Evolutionary conservation across 2,113 vertebrate genomes (phyloP).

Genomic region (Astatotilapia flaviijosephi): DNA sequence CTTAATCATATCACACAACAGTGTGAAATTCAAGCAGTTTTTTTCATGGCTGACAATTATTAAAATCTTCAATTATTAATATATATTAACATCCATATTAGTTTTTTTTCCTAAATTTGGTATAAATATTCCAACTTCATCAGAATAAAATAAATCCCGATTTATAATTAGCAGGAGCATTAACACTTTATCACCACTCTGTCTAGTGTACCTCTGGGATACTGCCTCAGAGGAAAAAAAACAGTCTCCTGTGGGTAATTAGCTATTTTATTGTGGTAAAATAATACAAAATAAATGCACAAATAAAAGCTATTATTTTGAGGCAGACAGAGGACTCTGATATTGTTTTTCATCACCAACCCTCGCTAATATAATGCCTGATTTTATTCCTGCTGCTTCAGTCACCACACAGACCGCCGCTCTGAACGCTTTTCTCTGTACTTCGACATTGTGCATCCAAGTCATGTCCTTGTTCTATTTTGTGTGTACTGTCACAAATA

Average conservation of each 20-base stretch:
- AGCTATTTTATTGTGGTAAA: background rate
- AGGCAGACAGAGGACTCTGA: background rate
- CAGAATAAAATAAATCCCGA: background rate
- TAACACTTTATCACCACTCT: background rate
- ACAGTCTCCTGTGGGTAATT: background rate
- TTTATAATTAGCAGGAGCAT: conserved; percentile 1
- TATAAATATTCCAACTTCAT: background rate
- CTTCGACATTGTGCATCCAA: conserved; percentile 36
- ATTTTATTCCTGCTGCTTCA: conserved; percentile 2
- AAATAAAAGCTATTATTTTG: background rate
- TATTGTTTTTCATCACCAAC: conserved; percentile 13
- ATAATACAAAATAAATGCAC: background rate
- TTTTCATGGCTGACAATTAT: background rate
- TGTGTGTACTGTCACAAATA: conserved; percentile 55
- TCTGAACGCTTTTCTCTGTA: conserved; percentile 18
- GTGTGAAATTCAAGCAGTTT: background rate
- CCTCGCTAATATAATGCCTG: conserved; percentile 58
- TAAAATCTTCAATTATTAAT: background rate
- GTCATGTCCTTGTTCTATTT: conserved; percentile 10
- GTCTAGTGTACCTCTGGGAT: background rate
- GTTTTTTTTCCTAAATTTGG: background rate
- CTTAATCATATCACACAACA: conserved; percentile 42
- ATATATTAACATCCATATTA: background rate
- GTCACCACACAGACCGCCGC: background rate
- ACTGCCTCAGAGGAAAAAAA: background rate